These are phyloP conservation scores for Antheraea assamensis DNA, from an alignment of 2,888 invertebrate species.

Conservation along the genomic window DNA sequence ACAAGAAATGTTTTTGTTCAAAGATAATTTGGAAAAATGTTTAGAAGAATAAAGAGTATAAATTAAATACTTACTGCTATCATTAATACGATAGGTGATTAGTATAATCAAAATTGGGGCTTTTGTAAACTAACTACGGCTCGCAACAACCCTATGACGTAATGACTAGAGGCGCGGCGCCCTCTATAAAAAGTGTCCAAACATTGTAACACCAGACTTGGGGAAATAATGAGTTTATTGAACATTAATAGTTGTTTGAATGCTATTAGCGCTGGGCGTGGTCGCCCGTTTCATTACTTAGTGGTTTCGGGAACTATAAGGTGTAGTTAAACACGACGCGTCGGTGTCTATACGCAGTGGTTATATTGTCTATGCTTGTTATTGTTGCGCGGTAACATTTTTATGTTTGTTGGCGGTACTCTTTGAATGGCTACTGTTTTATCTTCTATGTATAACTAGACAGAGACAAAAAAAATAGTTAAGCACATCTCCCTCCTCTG, in stretches of 20 bases:
- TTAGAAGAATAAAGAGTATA: too few species aligned
- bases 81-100: background rate
- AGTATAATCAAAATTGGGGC: background rate
- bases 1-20: too few species aligned
- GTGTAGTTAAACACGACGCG: background rate
- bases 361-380: too few species aligned
- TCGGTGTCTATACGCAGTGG: too few species aligned
- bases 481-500: too few species aligned
- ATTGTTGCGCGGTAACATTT: too few species aligned
- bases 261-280: background rate
- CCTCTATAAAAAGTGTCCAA: constrained; percentile 7
- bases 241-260: constrained; percentile 3
- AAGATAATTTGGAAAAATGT: too few species aligned
- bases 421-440: too few species aligned
- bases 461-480: too few species aligned
- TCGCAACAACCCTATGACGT: background rate
- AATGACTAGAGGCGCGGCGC: background rate
- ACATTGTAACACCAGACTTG: background rate
- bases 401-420: too few species aligned
- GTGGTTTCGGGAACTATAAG: background rate
- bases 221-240: constrained; percentile 9
- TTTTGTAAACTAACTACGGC: background rate
- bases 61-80: too few species aligned
- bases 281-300: constrained; percentile 9
- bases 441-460: too few species aligned